Evolutionary conservation across 2,888 invertebrate species (phyloP), one percentile per base, ranked within the genome.

Genomic region (Lysandra coridon): DNA sequence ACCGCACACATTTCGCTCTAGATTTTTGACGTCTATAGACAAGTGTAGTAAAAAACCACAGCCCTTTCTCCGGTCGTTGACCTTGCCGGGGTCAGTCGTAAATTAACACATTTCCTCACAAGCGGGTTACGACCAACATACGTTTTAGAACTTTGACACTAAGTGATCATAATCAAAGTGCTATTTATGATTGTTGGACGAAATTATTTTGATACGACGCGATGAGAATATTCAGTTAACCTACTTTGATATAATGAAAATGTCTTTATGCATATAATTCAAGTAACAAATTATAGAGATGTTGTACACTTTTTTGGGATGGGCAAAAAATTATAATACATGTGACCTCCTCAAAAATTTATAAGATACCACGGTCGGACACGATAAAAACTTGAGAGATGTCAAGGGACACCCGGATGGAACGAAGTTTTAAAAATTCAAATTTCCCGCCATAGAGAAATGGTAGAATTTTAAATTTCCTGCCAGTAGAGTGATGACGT

Each of bases 41-140:
- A 74, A 40, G 44, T 74, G 74, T 44, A 10, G 44, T 10, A 74
- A 74, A 73, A 83, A 80, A 82, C 79, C 82, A 62, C 80, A 49
- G 81, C 79, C 80, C 83, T 84, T 83, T 84, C 83, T 82, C 83
- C 83, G 84, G 84, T 81, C 84, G 76, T 80, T 83, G 83, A 83
- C 83, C 83, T 82, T 64, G 79, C 78, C 81, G 83, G 83, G 84
- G 84, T 81, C 83, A 81, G 64, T 44, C n/a, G 69, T 79, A 62
- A 74, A 74, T 79, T 74, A 75, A 78, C 78, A 78, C 73, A 73
- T 62, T 79, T 79, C 75, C 80, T 33, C 60, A 62, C 79, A 49
- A 33, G 73, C 33, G 57, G 33, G 64, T 81, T 78, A 79, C 78
- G 33, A 75, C 62, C 78, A 44, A 73, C 62, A 69, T 78, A 80